Evolutionary conservation across 2,888 invertebrate genomes (phyloP), one percentile per base, ranked within the genome.

Genomic region (Unio delphinus): DNA sequence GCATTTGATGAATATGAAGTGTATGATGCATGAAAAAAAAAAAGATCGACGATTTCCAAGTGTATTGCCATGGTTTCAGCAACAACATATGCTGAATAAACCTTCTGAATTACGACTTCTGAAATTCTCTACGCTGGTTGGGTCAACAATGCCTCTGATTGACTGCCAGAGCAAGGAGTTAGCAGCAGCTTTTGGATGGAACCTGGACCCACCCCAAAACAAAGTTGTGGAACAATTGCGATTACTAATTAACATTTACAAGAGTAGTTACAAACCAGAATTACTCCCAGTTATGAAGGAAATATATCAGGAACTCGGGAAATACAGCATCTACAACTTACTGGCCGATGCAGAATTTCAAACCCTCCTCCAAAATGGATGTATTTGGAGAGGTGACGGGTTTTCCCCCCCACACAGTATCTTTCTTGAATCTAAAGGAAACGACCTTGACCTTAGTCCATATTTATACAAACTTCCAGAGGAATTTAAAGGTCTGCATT

Each of bases 381-480:
- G 55, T 18, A 30, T 30, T 28, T 57, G 56, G 58, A 3, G 8
- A 23, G 77, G 77, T 20, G 67, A 71, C 59, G 68, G 71, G 18
- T 77, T 77, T 72, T 26, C 23, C 30, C 17, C 57, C 7, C 59
- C 70, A 26, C 45, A 59, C 17, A n/a, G 15, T 57, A 56, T 65
- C 28, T 65, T 34, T 72, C 61, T 64, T 26, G 61, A 54, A 54
- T 58, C 11, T 18, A 7, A 54, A 55, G 55, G 7, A 15, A n/a
- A 57, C 4, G 71, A 73, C 57, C 65, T 77, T 34, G 58, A 57
- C 45, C 56, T 77, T 17, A 28, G 65, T 20, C 77, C 77, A 23
- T 77, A 68, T 56, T 30, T 77, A 34, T 68, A 64, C 55, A 55
- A 59, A 45, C 67, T 77, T 60, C 77, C 75, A 23, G 1, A 28